Base-by-base conservation (phyloP, 2,888 invertebrate genomes). In the Napeogenes sylphis region DNA sequence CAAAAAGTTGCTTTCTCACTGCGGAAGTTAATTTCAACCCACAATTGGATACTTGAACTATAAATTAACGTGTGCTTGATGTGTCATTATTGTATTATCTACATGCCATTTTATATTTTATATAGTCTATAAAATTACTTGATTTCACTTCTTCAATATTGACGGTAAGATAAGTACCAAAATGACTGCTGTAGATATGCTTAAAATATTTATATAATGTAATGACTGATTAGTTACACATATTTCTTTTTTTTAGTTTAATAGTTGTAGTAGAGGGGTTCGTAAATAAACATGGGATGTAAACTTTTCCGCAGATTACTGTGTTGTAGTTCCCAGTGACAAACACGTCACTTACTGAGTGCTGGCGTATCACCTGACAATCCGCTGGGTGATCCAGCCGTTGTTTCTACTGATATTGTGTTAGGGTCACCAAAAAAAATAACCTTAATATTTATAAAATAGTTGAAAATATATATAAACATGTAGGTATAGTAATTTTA, bases 361-460 rank as follows among this genome's bases (percentile, higher is more conserved):
- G 51, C 30, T 70, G 66, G 68, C 64, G 63, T 71, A 70, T 69
- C 75, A 78, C 78, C 78, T 78, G 78, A 69, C 74, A 71, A 71
- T 70, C 65, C 67, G 61, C 67, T 68, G 68, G 66, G 70, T 74
- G 54, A 75, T 71, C 66, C 70, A 72, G 65, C 72, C 61, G 75
- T 75, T 79, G 76, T 80, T 78, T 77, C 75, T 77, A 81, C 78
- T 79, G 78, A 77, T 76, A 68, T 56, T 56, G 42, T 8, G 6
- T 51, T 75, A 79, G 80, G 82, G 81, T 62, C 77, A 38, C 33
- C 12, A 12, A 35, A 59, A 6, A 55, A 55, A 32, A 45, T 30
- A 21, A 55, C 8, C 2, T n/a, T 32, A n/a, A 2, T 42, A 42
- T 10, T 10, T 10, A 12, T 10, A 42, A 8, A 42, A 42, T 8